These are phyloP conservation scores for Ctenopoma kingsleyae DNA, from an alignment of 2,797 vertebrate genomes.

Conservation along the genomic window DNA sequence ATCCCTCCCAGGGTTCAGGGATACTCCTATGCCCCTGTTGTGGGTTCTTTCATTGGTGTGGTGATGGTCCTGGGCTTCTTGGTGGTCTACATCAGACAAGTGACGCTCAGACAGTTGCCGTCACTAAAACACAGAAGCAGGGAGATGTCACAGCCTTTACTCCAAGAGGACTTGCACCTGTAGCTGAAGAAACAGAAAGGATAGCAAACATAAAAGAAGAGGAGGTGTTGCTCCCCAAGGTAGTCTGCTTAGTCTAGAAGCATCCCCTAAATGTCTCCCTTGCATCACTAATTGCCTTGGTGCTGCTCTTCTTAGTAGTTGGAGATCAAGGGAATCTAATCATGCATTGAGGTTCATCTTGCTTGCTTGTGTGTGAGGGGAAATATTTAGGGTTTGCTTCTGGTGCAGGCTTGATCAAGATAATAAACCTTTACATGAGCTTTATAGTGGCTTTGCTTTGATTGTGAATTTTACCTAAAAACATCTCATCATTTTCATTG, in stretches of 20 bases:
- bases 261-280: slow-evolving; percentile 41
- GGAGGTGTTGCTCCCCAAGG: slow-evolving; percentile 65
- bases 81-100: slow-evolving; percentile 86
- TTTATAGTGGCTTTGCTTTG: slow-evolving; percentile 77
- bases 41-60: slow-evolving; percentile 88
- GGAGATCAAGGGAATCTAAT: slow-evolving; percentile 37
- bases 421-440: slow-evolving; percentile 60
- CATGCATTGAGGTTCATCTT: slow-evolving; percentile 7
- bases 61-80: slow-evolving; percentile 89
- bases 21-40: slow-evolving; percentile 80
- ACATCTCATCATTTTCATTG: slow-evolving; percentile 55
- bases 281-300: slow-evolving; percentile 13
- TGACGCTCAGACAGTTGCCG: slow-evolving; percentile 85
- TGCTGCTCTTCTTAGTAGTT: slow-evolving; percentile 28
- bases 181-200: slow-evolving; percentile 54
- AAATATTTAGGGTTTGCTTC: slow-evolving; percentile 60
- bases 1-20: slow-evolving; percentile 24
- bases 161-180: slow-evolving; percentile 85
- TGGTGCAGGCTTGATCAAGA: slow-evolving; percentile 56
- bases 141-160: slow-evolving; percentile 91
- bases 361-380: slow-evolving; percentile 32
- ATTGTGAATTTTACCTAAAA: slow-evolving; percentile 67
- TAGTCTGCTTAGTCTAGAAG: slow-evolving; percentile 61
- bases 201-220: slow-evolving; percentile 50
- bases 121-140: slow-evolving; percentile 79